Conservation (phyloP, 1,140 invertebrate species). For the Achatina immaculata region DNA sequence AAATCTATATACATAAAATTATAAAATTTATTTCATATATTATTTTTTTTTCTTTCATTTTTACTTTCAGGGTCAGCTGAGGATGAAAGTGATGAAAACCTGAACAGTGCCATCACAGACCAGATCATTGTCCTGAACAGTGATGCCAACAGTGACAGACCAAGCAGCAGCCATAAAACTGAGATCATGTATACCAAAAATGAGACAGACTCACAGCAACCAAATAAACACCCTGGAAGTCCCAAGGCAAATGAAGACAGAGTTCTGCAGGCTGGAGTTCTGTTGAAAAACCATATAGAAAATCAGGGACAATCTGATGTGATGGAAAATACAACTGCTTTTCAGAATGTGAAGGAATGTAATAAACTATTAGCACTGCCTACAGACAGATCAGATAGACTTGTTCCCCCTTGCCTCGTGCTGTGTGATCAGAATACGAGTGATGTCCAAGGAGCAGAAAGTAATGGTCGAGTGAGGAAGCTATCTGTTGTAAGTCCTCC, state of each 20-base stretch:
- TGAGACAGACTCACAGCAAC: background rate
- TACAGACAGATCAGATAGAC: background rate
- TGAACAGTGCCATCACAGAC: too few species aligned
- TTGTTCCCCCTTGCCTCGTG: background rate
- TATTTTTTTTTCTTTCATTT: too few species aligned
- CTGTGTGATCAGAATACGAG: background rate
- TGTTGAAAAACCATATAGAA: slow-evolving; percentile 3
- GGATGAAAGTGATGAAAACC: too few species aligned
- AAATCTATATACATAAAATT: too few species aligned
- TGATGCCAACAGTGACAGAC: background rate
- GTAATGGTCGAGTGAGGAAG: slow-evolving; percentile 17
- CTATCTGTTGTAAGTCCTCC: slow-evolving; percentile 25
- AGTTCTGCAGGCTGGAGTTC: background rate
- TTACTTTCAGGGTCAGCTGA: too few species aligned
- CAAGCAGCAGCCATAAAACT: background rate
- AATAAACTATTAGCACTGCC: background rate
- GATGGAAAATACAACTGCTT: background rate
- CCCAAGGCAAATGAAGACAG: background rate
- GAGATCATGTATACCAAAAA: background rate
- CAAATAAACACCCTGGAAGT: background rate
- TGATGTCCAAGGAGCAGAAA: background rate
- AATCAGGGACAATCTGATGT: background rate
- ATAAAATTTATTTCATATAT: too few species aligned
- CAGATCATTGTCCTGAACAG: too few species aligned
- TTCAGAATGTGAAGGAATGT: background rate